Evolutionary conservation across 2,888 invertebrate genomes (phyloP).

Genomic region (Uropetala carovei): DNA sequence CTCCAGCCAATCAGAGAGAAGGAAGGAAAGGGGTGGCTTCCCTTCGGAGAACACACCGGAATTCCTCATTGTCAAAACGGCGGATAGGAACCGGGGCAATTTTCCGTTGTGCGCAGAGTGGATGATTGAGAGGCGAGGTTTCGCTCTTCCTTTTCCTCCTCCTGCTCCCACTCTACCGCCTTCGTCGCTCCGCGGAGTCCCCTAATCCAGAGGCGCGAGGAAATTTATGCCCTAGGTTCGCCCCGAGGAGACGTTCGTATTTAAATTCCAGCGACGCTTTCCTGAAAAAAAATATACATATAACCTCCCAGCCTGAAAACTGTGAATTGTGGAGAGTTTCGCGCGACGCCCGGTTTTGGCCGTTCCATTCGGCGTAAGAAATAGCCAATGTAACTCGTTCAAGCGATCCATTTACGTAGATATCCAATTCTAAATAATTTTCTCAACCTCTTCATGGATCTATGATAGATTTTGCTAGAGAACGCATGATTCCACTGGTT

Average conservation of each 20-base stretch:
- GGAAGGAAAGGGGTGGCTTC: not conserved
- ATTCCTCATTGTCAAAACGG: constrained; percentile 27
- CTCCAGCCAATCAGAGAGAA: constrained; percentile 44
- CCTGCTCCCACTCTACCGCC: not conserved
- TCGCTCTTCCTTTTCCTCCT: not conserved
- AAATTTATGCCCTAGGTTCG: no score
- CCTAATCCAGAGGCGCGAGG: not conserved
- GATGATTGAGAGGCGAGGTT: not conserved
- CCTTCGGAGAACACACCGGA: not conserved
- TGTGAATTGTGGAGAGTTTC: not conserved
- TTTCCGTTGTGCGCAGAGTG: constrained; percentile 28
- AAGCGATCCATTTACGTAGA: no score
- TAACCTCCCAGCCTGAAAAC: no score
- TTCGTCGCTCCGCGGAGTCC: not conserved
- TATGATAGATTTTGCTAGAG: no score
- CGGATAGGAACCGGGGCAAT: constrained; percentile 6
- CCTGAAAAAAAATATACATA: no score
- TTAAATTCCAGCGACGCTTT: no score
- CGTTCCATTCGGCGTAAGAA: no score
- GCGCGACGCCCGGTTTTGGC: not conserved
- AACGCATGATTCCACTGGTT: no score
- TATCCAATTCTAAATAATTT: no score
- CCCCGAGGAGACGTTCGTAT: no score
- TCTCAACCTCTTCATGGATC: no score
- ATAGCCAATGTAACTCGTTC: no score